Base-by-base conservation (phyloP, 2,113 vertebrate species). In the Podocnemis expansa region DNA sequence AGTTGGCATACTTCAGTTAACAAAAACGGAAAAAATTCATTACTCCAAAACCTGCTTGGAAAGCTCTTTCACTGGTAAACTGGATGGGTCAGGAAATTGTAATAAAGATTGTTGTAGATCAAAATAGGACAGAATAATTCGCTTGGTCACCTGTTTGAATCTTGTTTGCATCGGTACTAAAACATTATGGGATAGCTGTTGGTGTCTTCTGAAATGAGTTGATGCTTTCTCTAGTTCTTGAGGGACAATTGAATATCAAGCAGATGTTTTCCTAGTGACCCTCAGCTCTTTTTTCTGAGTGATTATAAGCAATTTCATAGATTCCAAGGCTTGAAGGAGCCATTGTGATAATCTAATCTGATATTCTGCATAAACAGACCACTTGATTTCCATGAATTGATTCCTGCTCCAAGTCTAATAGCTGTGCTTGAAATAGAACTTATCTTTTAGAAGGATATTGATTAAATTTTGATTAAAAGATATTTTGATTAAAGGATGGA, bases 231-330 rank as follows among this genome's bases (percentile, higher is more conserved):
- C 91, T 12, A 0, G 81, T 85, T 87, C 95, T 95, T 95, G 78
- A 90, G 96, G 94, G 96, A 97, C 83, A 89, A 87, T 51, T 88
- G 25, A 52, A 43, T 96, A 96, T 96, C 97, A 96, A 95, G 91
- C 88, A 95, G 60, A 70, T 31, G 2, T 93, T 96, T 97, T 96
- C 95, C 96, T 96, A 96, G 95, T 96, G 97, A 97, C 95, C 97
- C 93, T 96, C 96, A 95, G 95, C 89, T 96, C 84, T 93, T 95
- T 95, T 91, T 92, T 93, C 92, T 94, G 76, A 27, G 94, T 81
- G 95, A 95, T 93, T n/a, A 70, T n/a, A 70, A 11, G 13, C 31
- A 60, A 60, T 60, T 60, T 60, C 29, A 31, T 60, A 60, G 29
- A 31, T 60, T 60, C 58, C 29, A 60, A 13, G 58, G 13, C 27